Percentiles rank a stretch among this genome's conserved stretches.
Evolutionary conservation across 1,140 invertebrate genomes (phyloP).

Genomic region (Diuraphis noxia): DNA sequence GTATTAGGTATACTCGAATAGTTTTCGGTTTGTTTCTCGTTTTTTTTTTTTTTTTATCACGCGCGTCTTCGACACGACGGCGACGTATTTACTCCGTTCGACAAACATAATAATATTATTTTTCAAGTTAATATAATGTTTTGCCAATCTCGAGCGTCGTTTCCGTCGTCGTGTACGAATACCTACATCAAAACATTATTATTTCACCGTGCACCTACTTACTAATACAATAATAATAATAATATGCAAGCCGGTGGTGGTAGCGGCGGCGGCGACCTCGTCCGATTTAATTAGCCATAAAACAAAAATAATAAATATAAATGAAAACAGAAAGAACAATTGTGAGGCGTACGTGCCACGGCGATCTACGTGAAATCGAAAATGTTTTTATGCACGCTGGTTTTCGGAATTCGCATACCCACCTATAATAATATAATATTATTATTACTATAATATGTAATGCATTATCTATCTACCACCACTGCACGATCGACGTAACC

Average conservation of each 20-base stretch:
- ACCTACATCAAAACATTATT: not conserved
- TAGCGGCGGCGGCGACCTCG: conserved; percentile 11
- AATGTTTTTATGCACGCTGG: not conserved
- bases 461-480: not conserved
- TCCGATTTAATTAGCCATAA: conserved; percentile 27
- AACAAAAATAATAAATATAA: conserved; percentile 2
- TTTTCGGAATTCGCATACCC: not conserved
- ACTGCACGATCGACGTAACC: not conserved
- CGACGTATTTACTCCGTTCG: not conserved
- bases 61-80: not conserved
- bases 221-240: not conserved
- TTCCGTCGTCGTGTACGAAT: not conserved
- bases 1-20: not conserved
- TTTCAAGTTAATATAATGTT: not conserved
- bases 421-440: too few relatives aligned
- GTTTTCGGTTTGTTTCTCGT: not conserved
- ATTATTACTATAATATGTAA: too few relatives aligned
- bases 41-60: not conserved
- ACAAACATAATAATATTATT: not conserved
- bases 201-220: not conserved
- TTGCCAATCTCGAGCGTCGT: not conserved
- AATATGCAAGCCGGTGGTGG: not conserved
- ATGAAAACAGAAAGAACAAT: not conserved
- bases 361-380: conserved; percentile 14
- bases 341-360: conserved; percentile 12